These are phyloP conservation scores for Lordiphosa stackelbergi DNA, from an alignment of 1,140 invertebrate species.

Conservation along the genomic window DNA sequence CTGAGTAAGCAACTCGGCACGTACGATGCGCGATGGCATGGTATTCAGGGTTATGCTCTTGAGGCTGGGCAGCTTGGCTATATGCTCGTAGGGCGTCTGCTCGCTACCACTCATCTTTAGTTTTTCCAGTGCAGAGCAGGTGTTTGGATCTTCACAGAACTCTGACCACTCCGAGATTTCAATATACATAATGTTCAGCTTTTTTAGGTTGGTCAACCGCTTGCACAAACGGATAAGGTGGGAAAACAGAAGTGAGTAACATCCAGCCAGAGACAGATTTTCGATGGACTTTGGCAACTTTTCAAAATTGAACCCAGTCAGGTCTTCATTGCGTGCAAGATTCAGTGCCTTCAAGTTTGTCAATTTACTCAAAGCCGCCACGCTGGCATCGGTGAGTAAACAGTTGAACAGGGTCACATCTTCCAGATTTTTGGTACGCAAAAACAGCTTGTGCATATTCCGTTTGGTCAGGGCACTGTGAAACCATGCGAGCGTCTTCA, in stretches of 20 bases:
- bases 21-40: not conserved
- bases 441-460: slow-evolving; percentile 28
- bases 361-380: slow-evolving; percentile 17
- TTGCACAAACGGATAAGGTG: not conserved
- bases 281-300: slow-evolving; percentile 25
- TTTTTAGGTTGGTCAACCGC: slow-evolving; percentile 19
- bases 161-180: not conserved
- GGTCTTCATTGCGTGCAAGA: slow-evolving; percentile 12
- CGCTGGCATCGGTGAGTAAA: not conserved
- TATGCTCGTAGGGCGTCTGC: slow-evolving; percentile 6
- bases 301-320: slow-evolving; percentile 16
- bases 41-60: slow-evolving; percentile 8
- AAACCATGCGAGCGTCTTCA: slow-evolving; percentile 23
- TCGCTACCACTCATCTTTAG: slow-evolving; percentile 9
- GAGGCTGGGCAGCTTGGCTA: slow-evolving; percentile 40
- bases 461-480: not conserved
- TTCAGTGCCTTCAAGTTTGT: slow-evolving; percentile 27
- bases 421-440: slow-evolving; percentile 11
- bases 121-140: slow-evolving; percentile 16
- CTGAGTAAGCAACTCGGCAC: slow-evolving; percentile 8
- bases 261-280: slow-evolving; percentile 13
- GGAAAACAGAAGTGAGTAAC: not conserved
- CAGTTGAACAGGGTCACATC: slow-evolving; percentile 11
- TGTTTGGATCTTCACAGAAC: not conserved
- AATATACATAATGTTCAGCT: slow-evolving; percentile 15